These are phyloP conservation scores for Lepus americanus DNA, from an alignment of 2,113 vertebrate species.

Conservation along the genomic window DNA sequence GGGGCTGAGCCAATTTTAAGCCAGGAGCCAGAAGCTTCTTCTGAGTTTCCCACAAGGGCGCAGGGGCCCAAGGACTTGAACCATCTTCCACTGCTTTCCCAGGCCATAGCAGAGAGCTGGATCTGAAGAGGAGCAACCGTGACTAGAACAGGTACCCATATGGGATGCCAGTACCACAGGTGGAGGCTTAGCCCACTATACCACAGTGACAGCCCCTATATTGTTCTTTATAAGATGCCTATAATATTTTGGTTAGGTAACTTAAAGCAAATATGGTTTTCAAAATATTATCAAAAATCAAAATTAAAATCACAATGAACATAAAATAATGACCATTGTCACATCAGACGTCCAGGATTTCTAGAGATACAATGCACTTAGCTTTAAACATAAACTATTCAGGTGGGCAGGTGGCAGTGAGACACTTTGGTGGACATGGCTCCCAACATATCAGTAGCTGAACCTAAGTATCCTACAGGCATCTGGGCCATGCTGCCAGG, in stretches of 20 bases:
- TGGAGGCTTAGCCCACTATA: too few relatives aligned
- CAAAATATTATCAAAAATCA: conserved; percentile 74
- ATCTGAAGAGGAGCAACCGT: too few relatives aligned
- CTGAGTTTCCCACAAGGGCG: too few relatives aligned
- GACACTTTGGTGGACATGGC: conserved; percentile 87
- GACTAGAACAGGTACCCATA: too few relatives aligned
- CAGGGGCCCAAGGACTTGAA: too few relatives aligned
- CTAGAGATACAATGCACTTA: conserved; percentile 58
- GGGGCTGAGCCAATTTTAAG: too few relatives aligned
- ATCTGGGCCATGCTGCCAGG: conserved; percentile 93
- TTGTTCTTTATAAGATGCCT: conserved; percentile 68
- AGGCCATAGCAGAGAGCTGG: too few relatives aligned
- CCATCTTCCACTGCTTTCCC: too few relatives aligned
- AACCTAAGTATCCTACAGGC: conserved; percentile 83
- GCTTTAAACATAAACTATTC: too few relatives aligned
- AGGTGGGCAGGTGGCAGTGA: not conserved
- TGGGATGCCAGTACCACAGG: too few relatives aligned
- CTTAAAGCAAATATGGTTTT: conserved; percentile 70
- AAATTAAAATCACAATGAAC: conserved; percentile 79
- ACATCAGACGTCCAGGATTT: conserved; percentile 71
- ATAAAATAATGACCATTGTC: conserved; percentile 68
- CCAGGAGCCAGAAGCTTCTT: too few relatives aligned
- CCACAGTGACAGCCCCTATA: not conserved
- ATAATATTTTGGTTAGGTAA: conserved; percentile 77
- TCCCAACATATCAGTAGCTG: conserved; percentile 86